These are phyloP conservation scores for Chlorodrepanis virens DNA, from an alignment of 2,113 vertebrate species.

Conservation along the genomic window DNA sequence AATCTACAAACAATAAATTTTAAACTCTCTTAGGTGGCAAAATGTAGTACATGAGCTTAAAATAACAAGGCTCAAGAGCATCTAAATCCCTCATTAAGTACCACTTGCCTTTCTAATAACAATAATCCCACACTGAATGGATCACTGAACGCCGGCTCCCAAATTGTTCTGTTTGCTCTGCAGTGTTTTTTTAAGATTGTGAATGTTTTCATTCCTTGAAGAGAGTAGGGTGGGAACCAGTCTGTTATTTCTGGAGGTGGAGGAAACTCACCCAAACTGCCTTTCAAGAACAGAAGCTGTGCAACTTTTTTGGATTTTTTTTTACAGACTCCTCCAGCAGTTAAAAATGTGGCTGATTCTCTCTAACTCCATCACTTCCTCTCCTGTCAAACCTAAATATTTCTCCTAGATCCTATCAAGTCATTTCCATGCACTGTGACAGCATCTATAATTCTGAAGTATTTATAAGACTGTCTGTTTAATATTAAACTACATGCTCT, in stretches of 20 bases:
- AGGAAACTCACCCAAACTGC: constrained; percentile 5
- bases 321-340: background rate
- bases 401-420: constrained; percentile 37
- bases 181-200: constrained; percentile 30
- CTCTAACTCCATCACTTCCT: background rate
- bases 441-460: constrained; percentile 49
- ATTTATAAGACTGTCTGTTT: constrained; percentile 47
- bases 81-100: background rate
- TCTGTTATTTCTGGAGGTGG: constrained; percentile 21
- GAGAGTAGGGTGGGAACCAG: background rate
- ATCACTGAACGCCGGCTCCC: background rate
- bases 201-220: constrained; percentile 41
- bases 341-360: background rate
- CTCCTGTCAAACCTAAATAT: constrained; percentile 35
- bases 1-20: background rate
- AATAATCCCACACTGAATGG: background rate
- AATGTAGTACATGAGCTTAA: background rate
- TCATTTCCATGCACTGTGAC: constrained; percentile 17
- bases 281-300: constrained; percentile 5
- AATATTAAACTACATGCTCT: constrained; percentile 38
- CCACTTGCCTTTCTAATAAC: background rate
- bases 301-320: background rate
- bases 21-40: background rate
- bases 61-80: background rate
- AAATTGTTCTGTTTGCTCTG: background rate